Evolutionary conservation across 2,797 vertebrate genomes (phyloP), one percentile per base, ranked within the genome.

Genomic region (Sebastes glaucus): DNA sequence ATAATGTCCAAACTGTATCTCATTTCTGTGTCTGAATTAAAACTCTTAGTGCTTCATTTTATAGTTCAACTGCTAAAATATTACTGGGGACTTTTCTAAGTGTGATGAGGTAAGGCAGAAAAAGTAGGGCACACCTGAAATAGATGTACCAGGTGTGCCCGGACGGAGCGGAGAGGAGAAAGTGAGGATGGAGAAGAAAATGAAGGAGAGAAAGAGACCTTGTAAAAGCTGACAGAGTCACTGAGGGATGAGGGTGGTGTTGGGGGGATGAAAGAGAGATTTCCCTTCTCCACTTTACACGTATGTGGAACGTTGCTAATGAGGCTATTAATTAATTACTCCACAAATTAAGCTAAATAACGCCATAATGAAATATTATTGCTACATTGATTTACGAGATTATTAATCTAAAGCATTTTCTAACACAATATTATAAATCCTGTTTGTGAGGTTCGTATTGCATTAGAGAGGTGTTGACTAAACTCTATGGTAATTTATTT

Each of bases 81-180:
- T 76, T 62, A 74, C 59, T 49, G 64, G 63, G 74, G 73, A 71
- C 25, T 46, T 88, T 73, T 73, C 7, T 3, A 9, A 25, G 78
- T 72, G n/a, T 74, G 68, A 78, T 28, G 61, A 81, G 68, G 22
- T 20, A 55, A 28, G 52, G 30, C 7, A 79, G 71, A 87, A 82
- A 74, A 95, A 95, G 85, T 95, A 93, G 95, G 93, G 35, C 93
- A 80, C 86, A 93, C 92, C 90, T 95, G 90, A 95, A 95, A 95
- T 95, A 95, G 94, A 92, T 74, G 72, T 14, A 61, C 82, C 84
- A 94, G 94, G 92, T 94, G 89, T 90, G 86, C 56, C 30, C 81
- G 56, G 66, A 72, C 7, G 4, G 22, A 84, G 60, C 5, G 13
- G 33, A 69, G 74, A 67, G 9, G 22, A 69, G 25, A 52, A 67